Evolutionary conservation across 1,140 invertebrate genomes (phyloP), one percentile per base, ranked within the genome.

Genomic region (Lucilia sericata): DNA sequence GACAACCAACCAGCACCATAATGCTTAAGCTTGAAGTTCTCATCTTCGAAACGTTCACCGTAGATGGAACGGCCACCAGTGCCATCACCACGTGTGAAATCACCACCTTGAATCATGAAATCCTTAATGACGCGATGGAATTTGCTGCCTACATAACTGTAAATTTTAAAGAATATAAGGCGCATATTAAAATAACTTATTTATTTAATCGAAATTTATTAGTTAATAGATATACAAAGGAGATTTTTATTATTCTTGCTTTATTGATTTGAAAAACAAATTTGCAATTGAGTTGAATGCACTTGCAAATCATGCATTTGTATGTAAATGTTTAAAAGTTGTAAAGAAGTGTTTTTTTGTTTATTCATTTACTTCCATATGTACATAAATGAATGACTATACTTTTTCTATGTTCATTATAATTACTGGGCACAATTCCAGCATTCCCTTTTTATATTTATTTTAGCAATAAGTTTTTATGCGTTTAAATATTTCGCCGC

Each of bases 1-100:
- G 97, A 98, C 81, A 99, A 91, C 97, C 97, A 99, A 83, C 98
- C 98, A 89, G 98, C 94, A 82, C 98, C 98, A 91, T 98, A 98
- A 90, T 99, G 99, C 88, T 97, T 98, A 87, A 99, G 93, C 92
- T 99, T 98, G 93, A 99, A 99, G 92, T 99, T 99, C 90, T 99
- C 98, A 93, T 99, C 98, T 74, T 94, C 94, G 91, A 99, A 99
- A 83, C 95, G 94, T 75, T 97, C 96, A 84, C 98, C 98, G 89
- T 97, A 99, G 88, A 99, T 99, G 87, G 97, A 98, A 65, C 93
- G 93, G 84, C 97, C 96, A 92, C 97, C 97, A 89, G 96, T 98
- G 86, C 97, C 97, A 92, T 98, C 97, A 82, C 96, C 96, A 91
- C 95, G 96, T 8, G 97, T 98, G 88, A 98, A 98, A 90, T 98